Evolutionary conservation across 2,888 invertebrate species (phyloP).

Genomic region (Chaitophorus viminalis): DNA sequence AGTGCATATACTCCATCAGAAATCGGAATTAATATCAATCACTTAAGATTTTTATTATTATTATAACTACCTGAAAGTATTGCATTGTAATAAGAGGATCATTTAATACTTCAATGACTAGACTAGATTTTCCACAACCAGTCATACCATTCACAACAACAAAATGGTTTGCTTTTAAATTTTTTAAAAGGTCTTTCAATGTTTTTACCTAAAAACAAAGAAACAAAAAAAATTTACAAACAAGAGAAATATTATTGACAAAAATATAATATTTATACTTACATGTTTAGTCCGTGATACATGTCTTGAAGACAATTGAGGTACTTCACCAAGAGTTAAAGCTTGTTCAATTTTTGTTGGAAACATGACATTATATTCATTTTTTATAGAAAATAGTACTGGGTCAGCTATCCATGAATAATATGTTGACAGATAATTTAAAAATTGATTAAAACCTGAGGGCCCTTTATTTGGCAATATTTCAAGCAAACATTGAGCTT

Average conservation of each 20-base stretch:
- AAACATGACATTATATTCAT: conserved; percentile 22
- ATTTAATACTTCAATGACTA: conserved; percentile 73
- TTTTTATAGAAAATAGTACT: conserved; percentile 28
- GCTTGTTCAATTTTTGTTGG: conserved; percentile 2
- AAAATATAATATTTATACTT: conserved; percentile 43
- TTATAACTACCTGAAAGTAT: conserved; percentile 69
- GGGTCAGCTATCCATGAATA: conserved; percentile 63
- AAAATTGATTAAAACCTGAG: conserved; percentile 54
- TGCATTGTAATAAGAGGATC: conserved; percentile 69
- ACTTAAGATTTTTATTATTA: too few species aligned
- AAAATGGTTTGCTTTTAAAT: conserved; percentile 71
- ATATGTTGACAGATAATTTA: conserved; percentile 59
- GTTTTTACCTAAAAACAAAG: conserved; percentile 66
- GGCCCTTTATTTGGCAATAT: conserved; percentile 60
- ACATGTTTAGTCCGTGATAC: conserved; percentile 71
- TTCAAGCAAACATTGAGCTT: conserved; percentile 62
- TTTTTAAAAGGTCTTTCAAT: conserved; percentile 69
- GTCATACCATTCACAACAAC: conserved; percentile 79
- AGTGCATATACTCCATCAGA: too few species aligned
- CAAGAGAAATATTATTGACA: not conserved
- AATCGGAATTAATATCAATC: too few species aligned
- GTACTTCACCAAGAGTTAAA: conserved; percentile 72
- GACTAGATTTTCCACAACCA: conserved; percentile 79
- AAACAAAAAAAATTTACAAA: conserved; percentile 23
- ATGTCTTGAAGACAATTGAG: conserved; percentile 71